These are phyloP conservation scores for Decapterus maruadsi DNA, from an alignment of 2,797 vertebrate genomes.

Conservation along the genomic window DNA sequence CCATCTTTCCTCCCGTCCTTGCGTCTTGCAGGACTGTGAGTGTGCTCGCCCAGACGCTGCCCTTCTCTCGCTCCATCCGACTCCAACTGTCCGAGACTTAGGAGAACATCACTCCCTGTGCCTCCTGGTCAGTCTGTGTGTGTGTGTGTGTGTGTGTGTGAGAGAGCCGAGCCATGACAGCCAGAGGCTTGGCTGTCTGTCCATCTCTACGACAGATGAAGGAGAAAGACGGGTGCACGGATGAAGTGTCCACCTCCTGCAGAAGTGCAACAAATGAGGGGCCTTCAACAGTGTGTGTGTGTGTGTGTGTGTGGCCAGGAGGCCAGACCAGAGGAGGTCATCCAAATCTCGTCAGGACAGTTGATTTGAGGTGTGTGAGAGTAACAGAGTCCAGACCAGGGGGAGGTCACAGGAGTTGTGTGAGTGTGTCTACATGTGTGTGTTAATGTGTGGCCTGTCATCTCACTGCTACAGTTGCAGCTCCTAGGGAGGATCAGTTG, in stretches of 20 bases:
- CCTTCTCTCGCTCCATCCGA: slow-evolving; percentile 37
- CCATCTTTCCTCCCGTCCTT: slow-evolving; percentile 17
- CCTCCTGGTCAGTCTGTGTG: slow-evolving; percentile 9
- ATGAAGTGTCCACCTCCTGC: slow-evolving; percentile 66
- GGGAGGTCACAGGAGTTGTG: slow-evolving; percentile 45
- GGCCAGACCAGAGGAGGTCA: slow-evolving; percentile 55
- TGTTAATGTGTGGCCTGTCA: slow-evolving; percentile 72
- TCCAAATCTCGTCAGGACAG: slow-evolving; percentile 53
- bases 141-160: not conserved
- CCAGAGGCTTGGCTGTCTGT: slow-evolving; percentile 29
- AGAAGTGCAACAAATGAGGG: slow-evolving; percentile 44
- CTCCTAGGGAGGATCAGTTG: slow-evolving; percentile 78
- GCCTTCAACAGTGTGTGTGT: slow-evolving; percentile 41
- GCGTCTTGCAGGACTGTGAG: slow-evolving; percentile 18
- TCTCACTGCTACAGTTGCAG: slow-evolving; percentile 75
- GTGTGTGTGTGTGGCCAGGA: slow-evolving; percentile 20
- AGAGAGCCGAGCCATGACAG: slow-evolving; percentile 5
- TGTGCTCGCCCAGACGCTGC: slow-evolving; percentile 30
- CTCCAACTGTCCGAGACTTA: slow-evolving; percentile 12
- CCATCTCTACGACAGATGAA: slow-evolving; percentile 36
- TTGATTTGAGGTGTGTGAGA: slow-evolving; percentile 43
- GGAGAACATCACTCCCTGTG: slow-evolving; percentile 15
- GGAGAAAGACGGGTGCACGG: slow-evolving; percentile 26
- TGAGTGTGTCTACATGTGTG: slow-evolving; percentile 35
- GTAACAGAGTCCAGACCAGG: slow-evolving; percentile 64